phyloP scores from a whole-genome alignment of 2,797 vertebrate genomes.

The Labeo calbasu region DNA sequence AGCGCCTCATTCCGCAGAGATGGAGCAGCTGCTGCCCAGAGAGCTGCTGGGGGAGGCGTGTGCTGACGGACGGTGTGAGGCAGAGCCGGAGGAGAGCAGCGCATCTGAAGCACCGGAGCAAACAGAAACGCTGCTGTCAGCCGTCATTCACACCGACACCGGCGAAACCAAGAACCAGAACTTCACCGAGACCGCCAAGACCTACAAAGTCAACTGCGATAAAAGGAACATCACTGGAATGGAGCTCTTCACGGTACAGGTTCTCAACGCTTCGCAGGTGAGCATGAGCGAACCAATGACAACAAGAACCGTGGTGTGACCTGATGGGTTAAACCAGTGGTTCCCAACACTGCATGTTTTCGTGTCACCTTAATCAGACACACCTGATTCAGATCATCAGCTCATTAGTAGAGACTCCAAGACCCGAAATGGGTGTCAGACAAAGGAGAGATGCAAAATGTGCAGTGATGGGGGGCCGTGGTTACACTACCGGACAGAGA shows the following conservation, averaged over 20 bases:
- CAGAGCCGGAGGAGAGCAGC: too few relatives aligned
- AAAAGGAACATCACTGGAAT: constrained; percentile 83
- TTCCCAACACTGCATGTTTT: too few relatives aligned
- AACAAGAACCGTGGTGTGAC: too few relatives aligned
- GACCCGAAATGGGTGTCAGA: too few relatives aligned
- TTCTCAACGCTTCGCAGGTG: constrained; percentile 93
- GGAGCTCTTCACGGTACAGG: constrained; percentile 79
- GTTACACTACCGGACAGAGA: too few relatives aligned
- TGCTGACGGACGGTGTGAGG: constrained; percentile 57
- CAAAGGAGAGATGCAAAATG: too few relatives aligned
- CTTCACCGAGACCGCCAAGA: constrained; percentile 82
- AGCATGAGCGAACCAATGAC: neutral
- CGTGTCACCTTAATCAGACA: too few relatives aligned
- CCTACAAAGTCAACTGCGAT: constrained; percentile 92
- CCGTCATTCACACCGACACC: constrained; percentile 15
- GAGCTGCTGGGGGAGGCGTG: constrained; percentile 70
- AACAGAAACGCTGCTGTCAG: neutral
- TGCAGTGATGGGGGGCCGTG: too few relatives aligned
- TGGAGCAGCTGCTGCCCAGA: constrained; percentile 83
- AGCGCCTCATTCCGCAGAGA: constrained; percentile 59
- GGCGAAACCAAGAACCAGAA: constrained; percentile 76
- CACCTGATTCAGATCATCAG: too few relatives aligned
- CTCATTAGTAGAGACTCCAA: too few relatives aligned
- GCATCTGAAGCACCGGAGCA: neutral
- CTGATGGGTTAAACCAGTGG: too few relatives aligned